A percentile compares a stretch with the other conserved stretches of the same genome.
Conservation (phyloP, 1,140 invertebrate genomes). For the Theocolax elegans region DNA sequence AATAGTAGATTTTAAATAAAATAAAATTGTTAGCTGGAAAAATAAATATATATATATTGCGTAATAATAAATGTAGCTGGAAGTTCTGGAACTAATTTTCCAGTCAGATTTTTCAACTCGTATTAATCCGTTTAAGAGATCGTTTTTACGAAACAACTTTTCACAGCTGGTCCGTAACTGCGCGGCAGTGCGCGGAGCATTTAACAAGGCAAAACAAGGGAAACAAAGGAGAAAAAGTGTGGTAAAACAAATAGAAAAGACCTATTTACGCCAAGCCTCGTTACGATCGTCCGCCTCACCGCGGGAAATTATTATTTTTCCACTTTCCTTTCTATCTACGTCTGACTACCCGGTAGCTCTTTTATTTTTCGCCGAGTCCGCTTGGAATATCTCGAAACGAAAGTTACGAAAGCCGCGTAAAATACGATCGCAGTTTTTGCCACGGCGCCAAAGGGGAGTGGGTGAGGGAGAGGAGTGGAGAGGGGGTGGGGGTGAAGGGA, state of each 20-base stretch:
- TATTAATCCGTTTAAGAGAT: background rate
- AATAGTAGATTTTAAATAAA: too few relatives aligned
- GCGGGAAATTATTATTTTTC: conserved; percentile 7
- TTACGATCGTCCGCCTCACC: conserved; percentile 7
- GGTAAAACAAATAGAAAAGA: conserved; percentile 21
- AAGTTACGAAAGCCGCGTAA: background rate
- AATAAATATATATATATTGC: too few relatives aligned
- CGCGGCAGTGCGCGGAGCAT: too few relatives aligned
- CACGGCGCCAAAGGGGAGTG: background rate
- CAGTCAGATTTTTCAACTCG: background rate
- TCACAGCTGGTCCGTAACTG: background rate
- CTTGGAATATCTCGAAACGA: background rate
- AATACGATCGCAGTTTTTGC: background rate
- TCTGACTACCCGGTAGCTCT: too few relatives aligned
- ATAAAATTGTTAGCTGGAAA: too few relatives aligned
- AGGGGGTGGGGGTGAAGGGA: background rate
- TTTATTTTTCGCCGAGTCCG: background rate
- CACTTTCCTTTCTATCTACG: background rate
- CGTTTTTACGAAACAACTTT: background rate
- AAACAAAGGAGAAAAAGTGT: background rate
- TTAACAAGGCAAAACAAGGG: background rate
- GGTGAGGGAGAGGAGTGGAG: background rate
- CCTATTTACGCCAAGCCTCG: conserved; percentile 10
- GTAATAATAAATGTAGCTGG: background rate
- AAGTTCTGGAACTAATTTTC: background rate